phyloP scores from a whole-genome alignment of 2,888 invertebrate species.

The Operophtera brumata region DNA sequence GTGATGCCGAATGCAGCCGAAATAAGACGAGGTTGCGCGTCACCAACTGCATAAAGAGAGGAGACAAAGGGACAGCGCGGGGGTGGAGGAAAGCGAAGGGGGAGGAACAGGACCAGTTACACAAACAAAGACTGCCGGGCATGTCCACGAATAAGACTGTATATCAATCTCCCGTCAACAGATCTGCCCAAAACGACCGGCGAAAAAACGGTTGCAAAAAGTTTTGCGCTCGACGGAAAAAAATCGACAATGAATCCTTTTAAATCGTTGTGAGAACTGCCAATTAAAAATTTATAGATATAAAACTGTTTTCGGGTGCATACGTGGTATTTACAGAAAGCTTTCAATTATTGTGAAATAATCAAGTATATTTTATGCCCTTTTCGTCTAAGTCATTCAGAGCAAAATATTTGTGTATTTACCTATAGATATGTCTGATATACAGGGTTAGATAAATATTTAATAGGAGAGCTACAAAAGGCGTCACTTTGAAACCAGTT shows the following conservation, averaged over 20 bases:
- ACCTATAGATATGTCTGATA: neutral
- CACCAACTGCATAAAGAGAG: slow-evolving; percentile 71
- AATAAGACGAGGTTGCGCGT: slow-evolving; percentile 68
- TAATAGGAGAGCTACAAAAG: neutral
- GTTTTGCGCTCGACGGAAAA: slow-evolving; percentile 58
- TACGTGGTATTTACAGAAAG: slow-evolving; percentile 17
- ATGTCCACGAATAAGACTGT: slow-evolving; percentile 74
- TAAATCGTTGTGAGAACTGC: slow-evolving; percentile 77
- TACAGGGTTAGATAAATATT: neutral
- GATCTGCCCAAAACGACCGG: slow-evolving; percentile 73
- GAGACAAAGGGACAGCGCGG: slow-evolving; percentile 67
- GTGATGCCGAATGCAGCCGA: slow-evolving; percentile 56
- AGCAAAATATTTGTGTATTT: neutral
- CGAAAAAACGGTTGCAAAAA: slow-evolving; percentile 72
- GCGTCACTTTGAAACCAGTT: slow-evolving; percentile 10
- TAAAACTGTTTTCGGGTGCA: slow-evolving; percentile 24
- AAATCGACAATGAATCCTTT: slow-evolving; percentile 72
- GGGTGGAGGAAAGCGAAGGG: slow-evolving; percentile 36
- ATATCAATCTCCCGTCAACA: slow-evolving; percentile 79
- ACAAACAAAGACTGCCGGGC: slow-evolving; percentile 76
- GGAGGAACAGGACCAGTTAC: slow-evolving; percentile 62
- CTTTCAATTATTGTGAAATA: slow-evolving; percentile 23
- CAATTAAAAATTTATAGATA: slow-evolving; percentile 80
- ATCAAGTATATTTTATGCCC: neutral
- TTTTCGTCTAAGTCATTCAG: neutral